Percentiles rank a stretch among this genome's conserved stretches.
Conservation (phyloP, 2,797 vertebrate species). For the Nyctibius grandis region DNA sequence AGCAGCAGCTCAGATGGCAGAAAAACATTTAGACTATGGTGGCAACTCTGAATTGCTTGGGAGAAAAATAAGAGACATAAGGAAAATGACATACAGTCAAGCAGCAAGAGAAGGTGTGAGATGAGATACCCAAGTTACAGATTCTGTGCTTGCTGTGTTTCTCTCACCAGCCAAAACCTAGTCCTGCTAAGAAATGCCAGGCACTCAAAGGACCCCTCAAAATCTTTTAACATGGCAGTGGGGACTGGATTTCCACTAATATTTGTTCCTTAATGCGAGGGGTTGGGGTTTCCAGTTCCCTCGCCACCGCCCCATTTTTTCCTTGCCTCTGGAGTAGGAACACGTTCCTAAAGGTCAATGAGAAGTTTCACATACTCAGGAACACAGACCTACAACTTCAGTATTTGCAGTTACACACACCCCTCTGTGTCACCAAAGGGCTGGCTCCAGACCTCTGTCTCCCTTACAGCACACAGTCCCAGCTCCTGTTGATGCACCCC, state of each 20-base stretch:
- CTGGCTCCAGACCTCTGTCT: not conserved
- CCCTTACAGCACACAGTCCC: no score
- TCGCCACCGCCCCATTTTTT: not conserved
- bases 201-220: not conserved
- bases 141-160: not conserved
- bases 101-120: not conserved
- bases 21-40: not conserved
- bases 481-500: not conserved
- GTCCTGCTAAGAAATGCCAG: not conserved
- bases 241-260: no score
- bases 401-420: accelerated
- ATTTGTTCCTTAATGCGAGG: not conserved
- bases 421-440: not conserved
- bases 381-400: not conserved
- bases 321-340: not conserved
- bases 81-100: not conserved
- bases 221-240: not conserved
- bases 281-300: not conserved
- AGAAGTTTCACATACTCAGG: not conserved
- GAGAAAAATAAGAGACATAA: not conserved
- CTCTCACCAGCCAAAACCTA: not conserved
- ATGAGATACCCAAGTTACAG: not conserved
- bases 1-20: not conserved
- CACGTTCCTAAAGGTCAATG: not conserved
- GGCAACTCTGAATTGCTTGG: not conserved